A percentile compares a stretch with the other conserved stretches of the same genome.
phyloP scores from a whole-genome alignment of 2,797 vertebrate genomes.

The Tangara arthus region DNA sequence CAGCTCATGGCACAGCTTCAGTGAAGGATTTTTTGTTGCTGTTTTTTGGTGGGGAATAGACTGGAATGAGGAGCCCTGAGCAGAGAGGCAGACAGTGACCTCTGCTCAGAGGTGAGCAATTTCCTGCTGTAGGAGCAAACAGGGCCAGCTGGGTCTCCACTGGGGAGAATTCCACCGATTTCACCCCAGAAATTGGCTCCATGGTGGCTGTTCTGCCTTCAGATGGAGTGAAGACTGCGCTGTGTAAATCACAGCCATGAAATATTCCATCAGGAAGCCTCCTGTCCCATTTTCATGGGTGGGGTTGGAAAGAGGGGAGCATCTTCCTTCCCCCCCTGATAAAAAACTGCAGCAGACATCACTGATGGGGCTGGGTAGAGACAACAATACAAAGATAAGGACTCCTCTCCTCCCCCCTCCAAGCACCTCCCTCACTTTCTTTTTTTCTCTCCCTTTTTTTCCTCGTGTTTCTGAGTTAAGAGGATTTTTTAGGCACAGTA shows the following conservation, averaged over 20 bases:
- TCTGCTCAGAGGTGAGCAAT: neutral
- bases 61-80: neutral
- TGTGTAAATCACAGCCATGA: neutral
- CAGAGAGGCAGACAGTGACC: neutral
- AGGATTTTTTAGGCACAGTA: slow-evolving; percentile 77
- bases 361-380: neutral
- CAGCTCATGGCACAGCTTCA: neutral
- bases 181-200: neutral
- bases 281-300: neutral
- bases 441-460: slow-evolving; percentile 49
- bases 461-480: slow-evolving; percentile 75
- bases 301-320: neutral
- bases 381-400: slow-evolving; percentile 28
- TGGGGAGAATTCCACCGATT: neutral
- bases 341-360: neutral
- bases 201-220: neutral
- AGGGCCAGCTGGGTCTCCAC: neutral
- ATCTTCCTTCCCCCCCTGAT: neutral
- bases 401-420: neutral
- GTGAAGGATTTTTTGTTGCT: neutral
- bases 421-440: slow-evolving; percentile 1
- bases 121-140: neutral
- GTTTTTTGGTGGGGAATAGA: neutral
- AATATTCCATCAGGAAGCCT: neutral
- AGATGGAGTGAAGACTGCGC: neutral